Conservation (phyloP, 2,797 vertebrate genomes). For the Coregonus sp. region DNA sequence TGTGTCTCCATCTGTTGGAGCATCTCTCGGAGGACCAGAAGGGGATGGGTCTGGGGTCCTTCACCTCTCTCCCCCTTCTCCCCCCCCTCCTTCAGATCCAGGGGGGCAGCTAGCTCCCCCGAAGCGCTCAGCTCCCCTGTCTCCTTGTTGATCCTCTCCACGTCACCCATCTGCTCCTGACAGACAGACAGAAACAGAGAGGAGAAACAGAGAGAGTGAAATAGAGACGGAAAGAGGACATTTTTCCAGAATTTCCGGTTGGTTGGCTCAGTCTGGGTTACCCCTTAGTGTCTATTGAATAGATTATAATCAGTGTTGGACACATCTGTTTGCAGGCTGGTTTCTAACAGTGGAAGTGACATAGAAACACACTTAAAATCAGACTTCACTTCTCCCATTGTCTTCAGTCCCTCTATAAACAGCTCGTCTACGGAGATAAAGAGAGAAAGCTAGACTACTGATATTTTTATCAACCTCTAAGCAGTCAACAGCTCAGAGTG, state of each 20-base stretch:
- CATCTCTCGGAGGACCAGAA: constrained; percentile 59
- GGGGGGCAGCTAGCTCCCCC: constrained; percentile 64
- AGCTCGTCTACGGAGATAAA: too few species aligned
- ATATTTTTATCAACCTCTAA: not conserved
- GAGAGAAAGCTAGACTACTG: too few species aligned
- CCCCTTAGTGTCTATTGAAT: too few species aligned
- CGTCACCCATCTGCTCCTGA: constrained; percentile 54
- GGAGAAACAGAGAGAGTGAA: not conserved
- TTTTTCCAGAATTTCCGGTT: too few species aligned
- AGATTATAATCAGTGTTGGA: not conserved
- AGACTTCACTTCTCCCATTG: too few species aligned
- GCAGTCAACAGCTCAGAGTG: not conserved
- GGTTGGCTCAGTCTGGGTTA: too few species aligned
- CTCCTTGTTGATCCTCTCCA: constrained; percentile 74
- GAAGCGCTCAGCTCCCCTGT: constrained; percentile 75
- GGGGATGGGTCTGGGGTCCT: constrained; percentile 35
- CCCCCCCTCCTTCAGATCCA: constrained; percentile 52
- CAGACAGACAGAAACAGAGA: constrained; percentile 8
- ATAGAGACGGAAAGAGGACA: not conserved
- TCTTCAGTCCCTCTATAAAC: too few species aligned
- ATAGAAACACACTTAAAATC: too few species aligned
- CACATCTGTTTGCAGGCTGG: not conserved
- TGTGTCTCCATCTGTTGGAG: constrained; percentile 60
- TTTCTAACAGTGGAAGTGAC: too few species aligned
- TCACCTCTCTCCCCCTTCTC: constrained; percentile 36